Evolutionary conservation across 2,888 invertebrate genomes (phyloP), one percentile per base, ranked within the genome.

Genomic region (Schrankia costaestrigalis): DNA sequence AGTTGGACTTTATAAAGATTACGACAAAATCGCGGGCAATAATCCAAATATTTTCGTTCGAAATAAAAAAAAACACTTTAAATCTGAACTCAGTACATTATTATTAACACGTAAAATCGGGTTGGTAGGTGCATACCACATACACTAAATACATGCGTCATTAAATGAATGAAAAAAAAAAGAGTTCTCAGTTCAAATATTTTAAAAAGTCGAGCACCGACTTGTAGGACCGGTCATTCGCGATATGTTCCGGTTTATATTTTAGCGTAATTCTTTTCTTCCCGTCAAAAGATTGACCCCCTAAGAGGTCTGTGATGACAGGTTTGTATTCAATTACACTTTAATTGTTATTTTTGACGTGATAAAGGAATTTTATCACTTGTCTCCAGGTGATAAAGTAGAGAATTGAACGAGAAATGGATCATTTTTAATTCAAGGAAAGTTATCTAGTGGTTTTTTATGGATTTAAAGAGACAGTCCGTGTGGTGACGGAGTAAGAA

Each of bases 281-380:
- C 32, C 56, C 52, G 47, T 59, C 56, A 58, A 63, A 61, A 46
- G 55, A 56, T 13, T 71, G 69, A 70, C 69, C 68, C 58, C 41
- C 42, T 51, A 55, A 51, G 46, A 36, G 50, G 43, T 35, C 56
- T 54, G n/a, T n/a, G n/a, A n/a, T 56, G 55, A 51, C 53, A 60
- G 49, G 53, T 47, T 47, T 55, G 26, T 54, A 56, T 57, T 59
- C 48, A 54, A 49, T 63, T 50, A 51, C 53, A 29, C 35, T 19
- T n/a, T 41, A 45, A 46, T 28, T 51, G 23, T 31, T n/a, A 10
- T 31, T 13, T 9, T n/a, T n/a, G n/a, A n/a, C n/a, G n/a, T n/a
- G n/a, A n/a, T n/a, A n/a, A n/a, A n/a, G n/a, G n/a, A n/a, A n/a
- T n/a, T n/a, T n/a, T n/a, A n/a, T n/a, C n/a, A n/a, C n/a, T n/a